Base-by-base conservation (phyloP, 1,140 invertebrate species). In the Elymnias hypermnestra region DNA sequence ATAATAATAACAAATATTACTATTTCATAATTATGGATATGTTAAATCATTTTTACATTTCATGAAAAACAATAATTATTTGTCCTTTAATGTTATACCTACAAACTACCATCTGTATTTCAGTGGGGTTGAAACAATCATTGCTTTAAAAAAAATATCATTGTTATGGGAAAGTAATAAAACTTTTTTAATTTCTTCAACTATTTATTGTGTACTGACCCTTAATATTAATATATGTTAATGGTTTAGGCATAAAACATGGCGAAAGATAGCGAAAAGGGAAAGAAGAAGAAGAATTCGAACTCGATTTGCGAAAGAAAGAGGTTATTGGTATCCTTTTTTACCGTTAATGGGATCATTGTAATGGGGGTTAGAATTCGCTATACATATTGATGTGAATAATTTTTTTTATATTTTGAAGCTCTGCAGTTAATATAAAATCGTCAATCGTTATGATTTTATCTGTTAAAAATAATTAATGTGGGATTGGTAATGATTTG, bases 261-360 rank as follows among this genome's bases (percentile, higher is more conserved):
- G 90, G 90, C 84, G 91, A 58, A 87, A 87, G 63, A 67, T 87
- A 31, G 90, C 83, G 1, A 92, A 91, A 72, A 90, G 83, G 50
- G 84, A 90, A 60, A 86, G 90, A 72, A 86, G 90, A 52, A 88
- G 87, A 65, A 83, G 74, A 52, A 74, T 89, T 28, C 74, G 91
- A 52, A 85, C 66, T 33, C 53, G 70, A 56, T 52, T 67, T 22
- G 91, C 90, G 4, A 71, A 60, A 50, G 18, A 68, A 41, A 66
- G 54, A 62, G 76, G 78, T 63, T 57, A 44, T 9, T 37, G 37
- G 14, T 45, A 45, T 22, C 25, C 6, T 17, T 43, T n/a, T n/a
- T n/a, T n/a, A n/a, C n/a, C n/a, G n/a, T n/a, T n/a, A n/a, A n/a
- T n/a, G n/a, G n/a, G n/a, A n/a, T n/a, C n/a, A n/a, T n/a, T n/a